Percentiles rank a stretch among this genome's conserved stretches.
These are phyloP conservation scores for Hafferia zeledoni DNA, from an alignment of 2,797 vertebrate species.

Conservation along the genomic window DNA sequence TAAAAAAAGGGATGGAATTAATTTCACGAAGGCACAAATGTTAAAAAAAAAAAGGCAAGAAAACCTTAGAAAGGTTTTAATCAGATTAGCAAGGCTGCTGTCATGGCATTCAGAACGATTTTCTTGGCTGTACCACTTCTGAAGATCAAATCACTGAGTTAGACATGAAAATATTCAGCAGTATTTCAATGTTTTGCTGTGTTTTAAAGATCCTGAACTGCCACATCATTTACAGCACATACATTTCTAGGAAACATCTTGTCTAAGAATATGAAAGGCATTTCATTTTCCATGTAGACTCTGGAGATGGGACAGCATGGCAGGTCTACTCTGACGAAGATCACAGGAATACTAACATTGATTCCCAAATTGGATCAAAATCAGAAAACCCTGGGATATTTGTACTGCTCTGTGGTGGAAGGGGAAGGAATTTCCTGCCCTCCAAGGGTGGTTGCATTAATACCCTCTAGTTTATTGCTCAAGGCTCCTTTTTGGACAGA, in stretches of 20 bases:
- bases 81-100: not conserved
- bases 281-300: not conserved
- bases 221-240: not conserved
- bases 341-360: not conserved
- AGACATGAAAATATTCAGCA: not conserved
- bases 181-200: not conserved
- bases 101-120: not conserved
- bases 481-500: not conserved
- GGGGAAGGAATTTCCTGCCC: conserved; percentile 46
- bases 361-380: conserved; percentile 6
- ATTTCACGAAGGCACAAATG: not conserved
- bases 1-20: not conserved
- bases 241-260: not conserved
- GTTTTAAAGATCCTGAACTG: not conserved
- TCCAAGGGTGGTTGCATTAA: not conserved
- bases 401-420: conserved; percentile 18
- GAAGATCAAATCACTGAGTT: not conserved
- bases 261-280: not conserved
- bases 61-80: conserved; percentile 21
- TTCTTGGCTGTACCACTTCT: not conserved
- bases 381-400: conserved; percentile 18
- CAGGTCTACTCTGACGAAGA: not conserved
- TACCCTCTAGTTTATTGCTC: not conserved
- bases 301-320: not conserved
- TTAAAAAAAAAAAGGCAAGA: not conserved